Evolutionary conservation across 2,888 invertebrate species (phyloP).

Genomic region (Tinea trinotella): DNA sequence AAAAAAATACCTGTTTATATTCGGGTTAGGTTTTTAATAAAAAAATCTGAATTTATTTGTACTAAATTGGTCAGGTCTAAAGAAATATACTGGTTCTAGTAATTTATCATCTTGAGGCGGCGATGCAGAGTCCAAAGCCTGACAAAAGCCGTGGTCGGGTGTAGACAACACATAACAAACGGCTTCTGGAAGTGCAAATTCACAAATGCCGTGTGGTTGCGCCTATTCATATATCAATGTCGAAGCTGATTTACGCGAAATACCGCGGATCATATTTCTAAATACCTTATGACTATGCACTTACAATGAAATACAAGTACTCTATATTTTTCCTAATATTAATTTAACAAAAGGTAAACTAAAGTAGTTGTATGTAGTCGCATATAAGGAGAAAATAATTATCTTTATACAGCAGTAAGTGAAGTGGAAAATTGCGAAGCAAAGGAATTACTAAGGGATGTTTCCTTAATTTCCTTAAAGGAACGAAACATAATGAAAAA

Average conservation of each 20-base stretch:
- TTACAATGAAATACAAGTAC: too few relatives aligned
- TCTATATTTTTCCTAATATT: too few relatives aligned
- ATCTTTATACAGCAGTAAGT: background rate
- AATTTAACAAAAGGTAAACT: too few relatives aligned
- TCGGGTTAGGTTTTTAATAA: too few relatives aligned
- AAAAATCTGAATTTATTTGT: too few relatives aligned
- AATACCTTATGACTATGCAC: background rate
- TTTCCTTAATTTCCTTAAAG: constrained; percentile 12
- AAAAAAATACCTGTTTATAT: too few relatives aligned
- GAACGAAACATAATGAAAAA: constrained; percentile 3
- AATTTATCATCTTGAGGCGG: constrained; percentile 47
- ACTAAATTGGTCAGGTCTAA: too few relatives aligned
- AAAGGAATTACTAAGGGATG: background rate
- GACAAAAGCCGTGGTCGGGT: constrained; percentile 36
- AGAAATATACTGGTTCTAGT: constrained; percentile 20
- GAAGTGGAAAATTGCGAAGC: background rate
- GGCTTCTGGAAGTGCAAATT: constrained; percentile 29
- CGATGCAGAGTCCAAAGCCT: constrained; percentile 33
- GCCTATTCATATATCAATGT: constrained; percentile 44
- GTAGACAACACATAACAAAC: constrained; percentile 49
- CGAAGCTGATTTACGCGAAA: constrained; percentile 41
- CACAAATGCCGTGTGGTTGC: constrained; percentile 35
- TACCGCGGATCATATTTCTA: constrained; percentile 28
- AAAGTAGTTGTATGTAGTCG: too few relatives aligned
- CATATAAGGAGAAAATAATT: too few relatives aligned